Percentiles rank a stretch among this genome's conserved stretches.
phyloP scores from a whole-genome alignment of 2,888 invertebrate species.

The Arctia plantaginis region DNA sequence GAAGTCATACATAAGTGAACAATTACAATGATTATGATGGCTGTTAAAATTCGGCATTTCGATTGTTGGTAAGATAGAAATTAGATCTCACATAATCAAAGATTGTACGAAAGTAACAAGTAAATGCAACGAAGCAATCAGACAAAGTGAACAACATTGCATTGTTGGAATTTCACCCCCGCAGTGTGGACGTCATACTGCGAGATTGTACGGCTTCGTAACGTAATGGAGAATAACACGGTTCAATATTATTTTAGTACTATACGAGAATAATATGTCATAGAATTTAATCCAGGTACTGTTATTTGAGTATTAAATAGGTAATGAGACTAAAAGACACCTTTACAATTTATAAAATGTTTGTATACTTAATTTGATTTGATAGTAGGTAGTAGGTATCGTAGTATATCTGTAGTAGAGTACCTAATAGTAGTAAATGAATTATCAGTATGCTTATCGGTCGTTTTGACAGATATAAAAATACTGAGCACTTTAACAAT shows the following conservation, averaged over 20 bases:
- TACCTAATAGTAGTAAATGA: neutral
- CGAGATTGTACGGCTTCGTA: neutral
- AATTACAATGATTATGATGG: neutral
- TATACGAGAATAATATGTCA: too few relatives aligned
- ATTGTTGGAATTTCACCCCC: slow-evolving; percentile 41
- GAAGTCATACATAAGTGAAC: neutral
- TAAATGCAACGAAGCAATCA: neutral
- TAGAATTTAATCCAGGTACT: too few relatives aligned
- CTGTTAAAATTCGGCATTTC: neutral
- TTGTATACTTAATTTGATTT: neutral
- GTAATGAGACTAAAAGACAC: too few relatives aligned
- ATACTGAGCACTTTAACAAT: neutral
- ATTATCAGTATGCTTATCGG: neutral
- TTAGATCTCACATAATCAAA: neutral
- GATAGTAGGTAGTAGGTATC: neutral
- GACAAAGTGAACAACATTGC: slow-evolving; percentile 28
- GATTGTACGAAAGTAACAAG: neutral
- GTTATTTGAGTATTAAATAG: too few relatives aligned
- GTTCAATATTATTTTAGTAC: too few relatives aligned
- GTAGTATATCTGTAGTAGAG: neutral
- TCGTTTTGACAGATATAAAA: neutral
- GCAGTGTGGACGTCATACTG: slow-evolving; percentile 8
- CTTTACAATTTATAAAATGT: neutral
- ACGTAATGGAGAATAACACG: neutral
- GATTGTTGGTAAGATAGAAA: neutral